Percentiles rank a stretch among this genome's conserved stretches.
phyloP scores from a whole-genome alignment of 1,140 invertebrate genomes.

The Achatina immaculata region DNA sequence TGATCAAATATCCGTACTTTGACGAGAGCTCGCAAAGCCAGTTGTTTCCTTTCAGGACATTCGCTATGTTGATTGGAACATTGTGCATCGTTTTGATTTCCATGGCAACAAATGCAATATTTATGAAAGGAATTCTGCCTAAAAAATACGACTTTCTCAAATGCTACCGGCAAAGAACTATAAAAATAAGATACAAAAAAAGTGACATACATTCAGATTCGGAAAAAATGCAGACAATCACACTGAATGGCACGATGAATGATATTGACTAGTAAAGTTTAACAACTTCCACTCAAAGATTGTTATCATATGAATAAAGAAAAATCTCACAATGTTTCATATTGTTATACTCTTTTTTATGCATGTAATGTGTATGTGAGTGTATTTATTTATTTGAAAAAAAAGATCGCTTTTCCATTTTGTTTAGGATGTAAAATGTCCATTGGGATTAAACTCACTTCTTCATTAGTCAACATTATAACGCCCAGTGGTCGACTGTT shows the following conservation, averaged over 20 bases:
- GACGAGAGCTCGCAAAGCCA: conserved; percentile 74
- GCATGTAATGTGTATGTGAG: too few species aligned
- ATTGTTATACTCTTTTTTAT: too few species aligned
- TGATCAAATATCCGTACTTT: conserved; percentile 89
- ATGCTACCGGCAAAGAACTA: conserved; percentile 31
- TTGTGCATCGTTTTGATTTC: conserved; percentile 49
- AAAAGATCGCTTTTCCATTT: too few species aligned
- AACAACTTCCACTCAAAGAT: too few species aligned
- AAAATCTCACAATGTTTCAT: too few species aligned
- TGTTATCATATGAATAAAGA: too few species aligned
- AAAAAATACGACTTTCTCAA: conserved; percentile 39
- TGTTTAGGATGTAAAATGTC: too few species aligned
- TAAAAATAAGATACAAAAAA: not conserved
- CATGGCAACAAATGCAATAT: conserved; percentile 47
- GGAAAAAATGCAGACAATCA: conserved; percentile 72
- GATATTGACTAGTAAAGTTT: not conserved
- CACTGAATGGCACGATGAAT: not conserved
- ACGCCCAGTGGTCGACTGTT: too few species aligned
- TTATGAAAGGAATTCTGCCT: conserved; percentile 35
- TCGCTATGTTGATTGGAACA: conserved; percentile 51
- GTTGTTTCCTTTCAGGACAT: conserved; percentile 60
- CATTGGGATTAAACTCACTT: too few species aligned
- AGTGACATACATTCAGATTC: not conserved
- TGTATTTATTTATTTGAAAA: too few species aligned
- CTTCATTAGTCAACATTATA: too few species aligned